phyloP scores from a whole-genome alignment of 2,113 vertebrate genomes.

The Oxygymnocypris stewartii region DNA sequence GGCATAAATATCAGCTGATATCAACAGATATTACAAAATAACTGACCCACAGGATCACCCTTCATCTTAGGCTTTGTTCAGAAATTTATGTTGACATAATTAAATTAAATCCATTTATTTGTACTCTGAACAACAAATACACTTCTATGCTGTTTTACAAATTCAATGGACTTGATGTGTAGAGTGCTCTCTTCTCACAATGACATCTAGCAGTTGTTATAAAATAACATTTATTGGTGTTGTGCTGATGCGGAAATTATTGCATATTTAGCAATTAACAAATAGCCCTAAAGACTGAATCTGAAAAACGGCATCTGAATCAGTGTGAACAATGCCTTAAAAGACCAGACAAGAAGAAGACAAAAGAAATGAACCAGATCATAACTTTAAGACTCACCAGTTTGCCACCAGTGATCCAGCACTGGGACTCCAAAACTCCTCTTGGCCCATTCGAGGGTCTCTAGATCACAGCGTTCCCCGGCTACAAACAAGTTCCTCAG shows the following conservation, averaged over 20 bases:
- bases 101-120: not conserved
- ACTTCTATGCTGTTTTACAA: not conserved
- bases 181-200: not conserved
- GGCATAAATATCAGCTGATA: not conserved
- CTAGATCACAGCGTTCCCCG: conserved; percentile 91
- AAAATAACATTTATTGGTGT: not conserved
- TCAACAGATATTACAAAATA: not conserved
- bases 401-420: conserved; percentile 99
- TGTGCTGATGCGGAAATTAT: not conserved
- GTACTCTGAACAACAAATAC: not conserved
- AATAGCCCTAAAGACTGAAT: not conserved
- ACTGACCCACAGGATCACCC: not conserved
- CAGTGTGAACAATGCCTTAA: not conserved
- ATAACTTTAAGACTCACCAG: conserved; percentile 76
- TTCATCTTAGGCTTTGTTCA: not conserved
- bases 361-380: not conserved
- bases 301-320: not conserved
- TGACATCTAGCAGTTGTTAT: not conserved
- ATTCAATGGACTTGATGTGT: not conserved
- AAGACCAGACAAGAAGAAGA: not conserved
- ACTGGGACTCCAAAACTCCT: conserved; percentile 88
- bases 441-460: conserved; percentile 92
- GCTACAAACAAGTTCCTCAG: conserved; percentile 88
- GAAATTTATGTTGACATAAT: not conserved
- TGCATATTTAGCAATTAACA: not conserved